Percentiles rank a stretch among this genome's conserved stretches.
Conservation (phyloP, 2,888 invertebrate genomes). For the Eugnorisma glareosa region DNA sequence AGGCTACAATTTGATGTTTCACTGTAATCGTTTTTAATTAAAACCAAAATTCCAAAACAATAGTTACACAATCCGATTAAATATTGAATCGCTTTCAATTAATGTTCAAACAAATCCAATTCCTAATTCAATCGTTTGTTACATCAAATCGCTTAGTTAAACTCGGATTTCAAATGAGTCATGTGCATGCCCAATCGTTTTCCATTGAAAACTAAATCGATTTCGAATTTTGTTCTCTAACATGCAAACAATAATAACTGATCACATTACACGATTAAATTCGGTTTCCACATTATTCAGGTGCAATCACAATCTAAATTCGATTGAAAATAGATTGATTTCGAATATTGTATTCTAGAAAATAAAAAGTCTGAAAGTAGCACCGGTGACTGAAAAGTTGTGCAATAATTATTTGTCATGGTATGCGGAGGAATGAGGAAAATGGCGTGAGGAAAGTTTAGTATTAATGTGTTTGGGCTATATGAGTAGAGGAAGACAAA, state of each 20-base stretch:
- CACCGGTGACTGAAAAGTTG: not conserved
- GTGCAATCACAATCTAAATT: constrained; percentile 21
- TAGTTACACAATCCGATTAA: not conserved
- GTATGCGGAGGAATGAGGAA: not conserved
- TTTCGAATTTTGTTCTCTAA: constrained; percentile 38
- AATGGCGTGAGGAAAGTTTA: not conserved
- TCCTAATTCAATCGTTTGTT: constrained; percentile 35
- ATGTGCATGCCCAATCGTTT: constrained; percentile 32
- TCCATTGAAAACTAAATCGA: constrained; percentile 49
- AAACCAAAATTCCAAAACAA: not conserved
- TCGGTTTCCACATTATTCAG: constrained; percentile 8
- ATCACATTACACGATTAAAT: constrained; percentile 40
- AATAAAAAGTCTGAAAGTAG: not conserved
- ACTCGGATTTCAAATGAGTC: constrained; percentile 29
- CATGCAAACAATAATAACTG: constrained; percentile 29
- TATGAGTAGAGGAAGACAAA: not conserved
- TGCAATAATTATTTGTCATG: not conserved
- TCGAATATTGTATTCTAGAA: constrained; percentile 6
- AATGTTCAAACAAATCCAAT: constrained; percentile 19
- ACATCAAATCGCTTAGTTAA: constrained; percentile 42
- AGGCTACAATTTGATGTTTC: not conserved
- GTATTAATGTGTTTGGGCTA: not conserved
- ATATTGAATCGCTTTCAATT: constrained; percentile 12
- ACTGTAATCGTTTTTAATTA: not conserved
- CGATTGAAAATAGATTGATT: constrained; percentile 9